Evolutionary conservation across 1,140 invertebrate genomes (phyloP), one percentile per base, ranked within the genome.

Genomic region (Helicoverpa armigera): DNA sequence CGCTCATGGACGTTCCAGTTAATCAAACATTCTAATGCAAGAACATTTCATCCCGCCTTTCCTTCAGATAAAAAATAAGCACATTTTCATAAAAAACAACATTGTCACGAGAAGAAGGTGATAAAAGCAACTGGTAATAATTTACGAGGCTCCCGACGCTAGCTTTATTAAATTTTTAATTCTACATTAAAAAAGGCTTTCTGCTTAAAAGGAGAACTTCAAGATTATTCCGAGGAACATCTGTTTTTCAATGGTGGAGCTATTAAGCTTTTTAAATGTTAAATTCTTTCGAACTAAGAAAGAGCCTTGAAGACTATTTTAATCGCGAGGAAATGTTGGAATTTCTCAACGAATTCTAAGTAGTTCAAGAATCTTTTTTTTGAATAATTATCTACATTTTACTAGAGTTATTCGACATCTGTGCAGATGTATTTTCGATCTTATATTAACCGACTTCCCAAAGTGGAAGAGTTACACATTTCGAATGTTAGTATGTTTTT

Each of bases 81-180:
- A 72, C 50, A 72, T 72, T 73, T 77, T 65, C 58, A 77, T 53
- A 63, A 77, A 77, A 65, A 61, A 75, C 43, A 75, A 75, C 73
- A 75, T 75, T 54, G 73, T 75, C 35, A 23, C 23, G 23, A n/a
- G 14, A 75, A 75, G 53, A 65, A 65, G 61, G 58, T 75, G 73
- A 77, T 65, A 77, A 77, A 77, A 65, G 43, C 48, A 77, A 63
- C 54, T 13, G 43, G 60, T 53, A 77, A 77, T 77, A 65, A 65
- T 63, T 77, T 65, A 77, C 35, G 48, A 63, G 43, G 10, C 50
- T 23, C 16, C 35, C 18, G 43, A 51, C 43, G 56, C 43, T n/a
- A 54, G 4, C 43, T 63, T 77, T 77, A 77, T 77, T 77, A 65
- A 76, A 77, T 77, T 77, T 65, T 77, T 65, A 77, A 77, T 77